Evolutionary conservation across 2,888 invertebrate species (phyloP), one percentile per base, ranked within the genome.

Genomic region (Mystacides longicornis): DNA sequence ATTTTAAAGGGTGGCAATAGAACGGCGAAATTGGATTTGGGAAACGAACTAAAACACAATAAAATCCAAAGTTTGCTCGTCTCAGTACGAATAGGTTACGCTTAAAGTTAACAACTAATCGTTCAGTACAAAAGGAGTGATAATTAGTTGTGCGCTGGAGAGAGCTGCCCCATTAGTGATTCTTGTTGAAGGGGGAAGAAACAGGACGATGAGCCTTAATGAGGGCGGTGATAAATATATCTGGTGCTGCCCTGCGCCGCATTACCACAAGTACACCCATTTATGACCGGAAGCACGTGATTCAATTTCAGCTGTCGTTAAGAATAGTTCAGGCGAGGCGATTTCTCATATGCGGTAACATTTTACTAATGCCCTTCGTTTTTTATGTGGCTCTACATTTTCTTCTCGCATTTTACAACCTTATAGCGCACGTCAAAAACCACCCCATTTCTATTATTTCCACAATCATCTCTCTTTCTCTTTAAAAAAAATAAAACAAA

Each of bases 231-330:
- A 54, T 54, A 54, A 54, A 54, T 54, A 49, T 49, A 49, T 54
- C 49, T 31, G 23, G 20, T 21, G 18, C 50, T 27, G 49, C 21
- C 49, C 54, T 27, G 51, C 23, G 46, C n/a, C 48, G 56, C 49
- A 55, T 49, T 52, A 55, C 23, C 52, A 47, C 33, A 21, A 27
- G 56, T 23, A 53, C 48, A 45, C 45, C 54, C 53, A 54, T 54
- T 55, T 59, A 59, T 54, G 56, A 49, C 59, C 55, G 47, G 50
- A 47, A 54, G 56, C 52, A 59, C 59, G 59, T 59, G 59, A 59
- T 59, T 59, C 59, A 59, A 59, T 59, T 59, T 52, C 59, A 51
- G 51, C 52, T 56, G 56, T 52, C 52, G 49, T 52, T 56, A 49
- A 42, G 43, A 19, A 33, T 33, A 23, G 51, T 55, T 55, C 55